Evolutionary conservation across 2,888 invertebrate species (phyloP).

Genomic region (Ametastegia equiseti): DNA sequence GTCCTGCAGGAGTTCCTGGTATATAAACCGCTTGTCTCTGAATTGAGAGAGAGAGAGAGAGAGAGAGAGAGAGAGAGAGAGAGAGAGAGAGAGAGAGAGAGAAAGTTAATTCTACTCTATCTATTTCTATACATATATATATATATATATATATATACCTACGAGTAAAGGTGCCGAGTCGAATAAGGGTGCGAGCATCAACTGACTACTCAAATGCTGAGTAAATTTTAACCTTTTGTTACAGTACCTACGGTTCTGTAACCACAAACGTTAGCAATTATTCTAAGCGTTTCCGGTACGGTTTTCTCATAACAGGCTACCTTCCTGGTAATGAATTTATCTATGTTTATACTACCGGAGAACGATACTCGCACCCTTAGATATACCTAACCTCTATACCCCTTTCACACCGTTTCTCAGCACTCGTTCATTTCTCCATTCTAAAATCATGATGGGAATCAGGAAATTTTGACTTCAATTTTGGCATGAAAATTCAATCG

Average conservation of each 20-base stretch:
- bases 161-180: no score
- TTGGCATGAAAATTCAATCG: no score
- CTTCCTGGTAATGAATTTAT: conserved; percentile 63
- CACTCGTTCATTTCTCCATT: neutral
- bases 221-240: neutral
- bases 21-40: neutral
- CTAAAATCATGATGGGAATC: neutral
- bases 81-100: no score
- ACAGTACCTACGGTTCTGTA: neutral
- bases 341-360: conserved; percentile 57
- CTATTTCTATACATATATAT: no score
- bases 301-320: conserved; percentile 48
- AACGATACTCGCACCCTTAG: neutral
- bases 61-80: no score
- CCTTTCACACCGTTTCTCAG: neutral
- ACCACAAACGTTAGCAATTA: conserved; percentile 57
- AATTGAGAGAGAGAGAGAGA: neutral
- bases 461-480: no score
- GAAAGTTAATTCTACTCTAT: no score
- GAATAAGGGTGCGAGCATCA: no score
- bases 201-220: no score
- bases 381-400: no score
- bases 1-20: no score
- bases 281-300: conserved; percentile 59
- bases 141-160: no score